phyloP scores from a whole-genome alignment of 1,140 invertebrate species.

The Lineus longissimus region DNA sequence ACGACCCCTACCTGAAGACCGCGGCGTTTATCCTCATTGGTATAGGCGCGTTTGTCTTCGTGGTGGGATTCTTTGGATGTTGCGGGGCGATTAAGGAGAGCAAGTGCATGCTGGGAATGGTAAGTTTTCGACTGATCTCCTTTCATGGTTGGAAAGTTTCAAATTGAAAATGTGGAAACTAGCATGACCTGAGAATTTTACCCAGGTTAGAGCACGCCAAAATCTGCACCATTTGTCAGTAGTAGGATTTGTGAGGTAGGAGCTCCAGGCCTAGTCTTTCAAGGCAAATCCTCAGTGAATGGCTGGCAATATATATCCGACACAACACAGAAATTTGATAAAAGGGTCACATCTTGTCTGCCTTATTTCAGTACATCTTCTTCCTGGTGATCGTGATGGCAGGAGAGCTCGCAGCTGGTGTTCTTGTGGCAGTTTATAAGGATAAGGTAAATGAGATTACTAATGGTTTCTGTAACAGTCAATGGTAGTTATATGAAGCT shows the following conservation, averaged over 20 bases:
- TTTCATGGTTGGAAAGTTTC: no score
- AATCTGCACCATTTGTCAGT: background rate
- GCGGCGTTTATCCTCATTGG: conserved; percentile 64
- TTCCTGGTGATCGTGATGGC: conserved; percentile 68
- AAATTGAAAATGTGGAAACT: conserved; percentile 54
- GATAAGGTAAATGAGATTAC: conserved; percentile 61
- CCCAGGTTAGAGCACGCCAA: background rate
- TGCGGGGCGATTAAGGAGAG: conserved; percentile 82
- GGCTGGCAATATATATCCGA: no score
- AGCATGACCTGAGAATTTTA: background rate
- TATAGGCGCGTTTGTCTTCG: conserved; percentile 73
- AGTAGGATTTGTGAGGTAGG: background rate
- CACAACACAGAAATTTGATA: no score
- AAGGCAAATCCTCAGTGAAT: no score
- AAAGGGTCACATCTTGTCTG: no score
- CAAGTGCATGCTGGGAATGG: conserved; percentile 75
- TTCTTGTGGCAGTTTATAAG: conserved; percentile 69
- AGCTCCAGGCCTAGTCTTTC: no score
- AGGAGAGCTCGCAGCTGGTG: conserved; percentile 69
- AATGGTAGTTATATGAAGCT: background rate
- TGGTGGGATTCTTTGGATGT: conserved; percentile 85
- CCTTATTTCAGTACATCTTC: conserved; percentile 64
- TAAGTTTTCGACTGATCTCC: conserved; percentile 41
- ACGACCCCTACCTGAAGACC: conserved; percentile 56
- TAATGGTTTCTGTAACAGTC: background rate